Evolutionary conservation across 2,888 invertebrate genomes (phyloP).

Genomic region (Callyntrura sp.): DNA sequence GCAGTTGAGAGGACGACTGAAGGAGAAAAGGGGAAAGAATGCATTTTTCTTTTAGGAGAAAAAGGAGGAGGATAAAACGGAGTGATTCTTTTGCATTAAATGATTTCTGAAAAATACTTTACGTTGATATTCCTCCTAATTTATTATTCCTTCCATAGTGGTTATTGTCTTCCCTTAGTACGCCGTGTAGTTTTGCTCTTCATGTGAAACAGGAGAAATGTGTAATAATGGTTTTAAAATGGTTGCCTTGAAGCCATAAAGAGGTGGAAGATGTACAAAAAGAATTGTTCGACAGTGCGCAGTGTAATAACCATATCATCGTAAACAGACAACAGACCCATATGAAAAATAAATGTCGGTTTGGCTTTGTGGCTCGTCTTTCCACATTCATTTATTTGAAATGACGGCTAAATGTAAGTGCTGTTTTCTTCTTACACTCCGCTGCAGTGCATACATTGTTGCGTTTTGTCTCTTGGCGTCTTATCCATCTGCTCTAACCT

Average conservation of each 20-base stretch:
- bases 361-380: conserved; percentile 4
- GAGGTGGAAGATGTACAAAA: conserved; percentile 29
- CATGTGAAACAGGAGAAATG: neutral
- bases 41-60: neutral
- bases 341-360: conserved; percentile 21
- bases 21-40: conserved; percentile 67
- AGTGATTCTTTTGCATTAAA: neutral
- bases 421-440: neutral
- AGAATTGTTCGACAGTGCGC: neutral
- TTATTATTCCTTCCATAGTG: neutral
- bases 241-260: conserved; percentile 36
- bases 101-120: neutral
- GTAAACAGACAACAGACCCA: neutral
- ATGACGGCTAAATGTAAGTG: neutral
- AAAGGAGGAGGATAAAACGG: conserved; percentile 23
- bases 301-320: conserved; percentile 35
- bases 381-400: neutral
- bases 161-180: too few relatives aligned
- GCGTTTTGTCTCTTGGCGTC: neutral
- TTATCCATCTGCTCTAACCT: neutral
- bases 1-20: conserved; percentile 56
- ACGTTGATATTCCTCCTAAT: neutral
- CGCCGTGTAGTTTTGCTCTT: neutral
- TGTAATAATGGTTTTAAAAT: conserved; percentile 20
- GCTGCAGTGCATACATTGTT: neutral